These are phyloP conservation scores for Ploceus nigricollis DNA, from an alignment of 2,113 vertebrate genomes.

Conservation along the genomic window DNA sequence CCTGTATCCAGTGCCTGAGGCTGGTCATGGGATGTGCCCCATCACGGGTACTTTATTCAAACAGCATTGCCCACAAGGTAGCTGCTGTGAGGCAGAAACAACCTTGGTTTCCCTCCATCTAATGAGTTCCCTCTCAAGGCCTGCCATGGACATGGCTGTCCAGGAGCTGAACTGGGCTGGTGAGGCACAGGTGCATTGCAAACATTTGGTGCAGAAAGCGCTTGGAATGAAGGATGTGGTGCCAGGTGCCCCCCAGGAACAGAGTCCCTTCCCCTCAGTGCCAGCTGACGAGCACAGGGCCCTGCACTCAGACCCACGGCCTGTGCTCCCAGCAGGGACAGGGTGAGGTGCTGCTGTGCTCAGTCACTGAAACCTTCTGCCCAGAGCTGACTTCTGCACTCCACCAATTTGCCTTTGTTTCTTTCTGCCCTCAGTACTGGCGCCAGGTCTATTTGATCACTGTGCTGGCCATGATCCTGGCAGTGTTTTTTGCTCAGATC, in stretches of 20 bases:
- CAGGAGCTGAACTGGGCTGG: neutral
- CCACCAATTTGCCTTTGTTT: neutral
- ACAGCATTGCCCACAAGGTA: neutral
- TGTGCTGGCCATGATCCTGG: constrained; percentile 90
- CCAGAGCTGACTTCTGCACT: neutral
- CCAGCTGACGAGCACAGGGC: neutral
- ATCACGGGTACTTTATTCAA: neutral
- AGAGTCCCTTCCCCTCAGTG: neutral
- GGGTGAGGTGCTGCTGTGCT: rapidly evolving
- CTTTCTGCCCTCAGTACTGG: constrained; percentile 83
- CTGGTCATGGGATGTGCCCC: neutral
- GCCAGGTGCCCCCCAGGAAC: rapidly evolving
- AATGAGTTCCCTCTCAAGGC: neutral
- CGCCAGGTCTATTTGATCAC: constrained; percentile 91
- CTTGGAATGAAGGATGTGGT: neutral
- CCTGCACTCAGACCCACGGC: rapidly evolving
- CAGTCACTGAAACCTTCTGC: neutral
- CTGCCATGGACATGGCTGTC: rapidly evolving
- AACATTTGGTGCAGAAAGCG: neutral
- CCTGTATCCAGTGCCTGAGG: neutral
- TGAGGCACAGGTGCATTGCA: neutral
- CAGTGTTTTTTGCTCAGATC: constrained; percentile 94
- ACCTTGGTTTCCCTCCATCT: neutral
- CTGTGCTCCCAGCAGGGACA: neutral
- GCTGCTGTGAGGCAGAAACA: neutral